These are phyloP conservation scores for Emydura subglobosa DNA, from an alignment of 2,113 vertebrate species.

Conservation along the genomic window DNA sequence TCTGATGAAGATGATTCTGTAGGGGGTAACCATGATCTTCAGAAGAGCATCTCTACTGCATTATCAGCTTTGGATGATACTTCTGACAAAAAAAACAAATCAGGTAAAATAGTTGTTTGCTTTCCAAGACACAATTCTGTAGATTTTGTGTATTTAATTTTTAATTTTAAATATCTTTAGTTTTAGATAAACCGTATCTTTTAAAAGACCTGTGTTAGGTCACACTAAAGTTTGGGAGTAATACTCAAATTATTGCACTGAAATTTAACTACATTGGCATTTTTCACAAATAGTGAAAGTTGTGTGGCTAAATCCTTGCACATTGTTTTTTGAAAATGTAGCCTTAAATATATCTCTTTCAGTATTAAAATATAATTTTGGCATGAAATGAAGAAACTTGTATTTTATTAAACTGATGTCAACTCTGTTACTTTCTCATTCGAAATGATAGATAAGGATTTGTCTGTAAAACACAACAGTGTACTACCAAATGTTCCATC, in stretches of 20 bases:
- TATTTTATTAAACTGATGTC: background rate
- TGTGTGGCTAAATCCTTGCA: background rate
- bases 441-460: background rate
- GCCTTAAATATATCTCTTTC: background rate
- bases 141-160: background rate
- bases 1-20: constrained; percentile 96
- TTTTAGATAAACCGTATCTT: background rate
- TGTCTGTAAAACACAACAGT: background rate
- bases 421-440: background rate
- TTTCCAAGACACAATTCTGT: background rate
- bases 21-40: constrained; percentile 89
- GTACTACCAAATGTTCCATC: background rate
- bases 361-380: background rate
- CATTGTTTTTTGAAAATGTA: background rate
- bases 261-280: background rate
- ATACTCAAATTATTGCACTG: background rate
- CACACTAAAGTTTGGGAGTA: background rate
- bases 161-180: background rate
- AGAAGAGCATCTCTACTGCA: constrained; percentile 90
- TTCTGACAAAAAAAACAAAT: constrained; percentile 87
- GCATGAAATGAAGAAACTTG: background rate
- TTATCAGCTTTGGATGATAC: constrained; percentile 89
- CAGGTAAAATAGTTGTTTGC: constrained; percentile 82
- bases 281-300: background rate
- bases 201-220: background rate